Evolutionary conservation across 1,140 invertebrate genomes (phyloP).

Genomic region (Drosophila quadrilineata): DNA sequence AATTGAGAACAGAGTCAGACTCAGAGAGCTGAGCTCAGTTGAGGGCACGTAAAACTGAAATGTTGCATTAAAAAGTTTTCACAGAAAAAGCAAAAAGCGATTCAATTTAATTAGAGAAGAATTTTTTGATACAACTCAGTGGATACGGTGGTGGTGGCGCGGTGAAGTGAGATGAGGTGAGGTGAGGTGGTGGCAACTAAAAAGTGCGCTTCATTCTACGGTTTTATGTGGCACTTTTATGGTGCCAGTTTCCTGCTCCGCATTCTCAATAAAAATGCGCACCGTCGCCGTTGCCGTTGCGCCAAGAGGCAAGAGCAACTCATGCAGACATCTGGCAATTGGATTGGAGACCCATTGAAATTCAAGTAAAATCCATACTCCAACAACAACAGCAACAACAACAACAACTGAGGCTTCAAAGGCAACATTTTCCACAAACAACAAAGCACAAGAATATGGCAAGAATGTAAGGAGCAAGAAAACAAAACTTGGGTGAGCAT

Average conservation of each 20-base stretch:
- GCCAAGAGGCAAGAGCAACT: slow-evolving; percentile 3
- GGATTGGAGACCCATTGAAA: slow-evolving; percentile 26
- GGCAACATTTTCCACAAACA: slow-evolving; percentile 5
- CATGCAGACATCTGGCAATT: slow-evolving; percentile 32
- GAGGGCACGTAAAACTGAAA: slow-evolving; percentile 68
- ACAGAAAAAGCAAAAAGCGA: slow-evolving; percentile 49
- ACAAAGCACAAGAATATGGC: slow-evolving; percentile 25
- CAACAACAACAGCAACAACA: slow-evolving; percentile 1
- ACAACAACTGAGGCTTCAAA: slow-evolving; percentile 36
- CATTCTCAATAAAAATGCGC: slow-evolving; percentile 36
- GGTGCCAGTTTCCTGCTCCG: slow-evolving; percentile 42
- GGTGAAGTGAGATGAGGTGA: too few relatives aligned
- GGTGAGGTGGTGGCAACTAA: slow-evolving; percentile 43
- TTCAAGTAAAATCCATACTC: slow-evolving; percentile 10
- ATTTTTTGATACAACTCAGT: too few relatives aligned
- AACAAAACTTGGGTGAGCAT: slow-evolving; percentile 47
- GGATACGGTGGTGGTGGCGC: too few relatives aligned
- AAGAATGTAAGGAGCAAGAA: slow-evolving; percentile 15
- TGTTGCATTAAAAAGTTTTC: slow-evolving; percentile 74
- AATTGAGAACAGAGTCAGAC: too few relatives aligned
- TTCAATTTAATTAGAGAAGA: slow-evolving; percentile 74
- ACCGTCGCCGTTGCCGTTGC: too few relatives aligned
- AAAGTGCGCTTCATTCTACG: slow-evolving; percentile 13
- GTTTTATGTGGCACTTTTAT: slow-evolving; percentile 66
- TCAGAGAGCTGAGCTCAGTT: too few relatives aligned